Evolutionary conservation across 2,113 vertebrate species (phyloP).

Genomic region (Danio rerio): GRCz12tu NC_133186.1:24200001-24200500

Average conservation of each 20-base stretch:
- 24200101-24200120: slow-evolving; percentile 80
- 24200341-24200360: background rate
- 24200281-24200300: slow-evolving; percentile 73
- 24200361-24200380: background rate
- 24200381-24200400: background rate
- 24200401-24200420: background rate
- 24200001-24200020: slow-evolving; percentile 85
- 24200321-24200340: slow-evolving; percentile 30
- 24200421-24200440: slow-evolving; percentile 20
- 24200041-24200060: slow-evolving; percentile 77
- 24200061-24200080: slow-evolving; percentile 79
- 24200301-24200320: slow-evolving; percentile 71
- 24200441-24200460: slow-evolving; percentile 42
- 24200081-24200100: slow-evolving; percentile 86
- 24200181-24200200: slow-evolving; percentile 73
- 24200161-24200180: slow-evolving; percentile 82
- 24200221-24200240: slow-evolving; percentile 77
- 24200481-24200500: slow-evolving; percentile 71
- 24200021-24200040: slow-evolving; percentile 86
- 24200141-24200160: slow-evolving; percentile 61
- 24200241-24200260: slow-evolving; percentile 77
- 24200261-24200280: slow-evolving; percentile 65
- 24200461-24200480: slow-evolving; percentile 61
- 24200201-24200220: background rate
- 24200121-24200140: slow-evolving; percentile 75